Conservation (phyloP, 2,888 invertebrate species). For the Leptinotarsa peninsularis region DNA sequence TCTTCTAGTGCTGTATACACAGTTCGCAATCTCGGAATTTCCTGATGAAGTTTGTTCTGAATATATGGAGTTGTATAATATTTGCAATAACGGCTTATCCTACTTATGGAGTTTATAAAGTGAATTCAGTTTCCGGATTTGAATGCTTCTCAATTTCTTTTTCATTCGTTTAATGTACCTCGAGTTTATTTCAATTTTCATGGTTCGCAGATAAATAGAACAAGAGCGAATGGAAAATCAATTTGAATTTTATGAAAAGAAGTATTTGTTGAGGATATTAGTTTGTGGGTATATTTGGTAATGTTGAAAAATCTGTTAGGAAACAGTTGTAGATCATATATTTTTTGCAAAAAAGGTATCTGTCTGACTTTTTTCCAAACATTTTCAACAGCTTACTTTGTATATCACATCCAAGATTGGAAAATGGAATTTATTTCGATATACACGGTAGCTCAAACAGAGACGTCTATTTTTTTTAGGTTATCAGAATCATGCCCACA, state of each 20-base stretch:
- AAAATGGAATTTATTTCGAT: no score
- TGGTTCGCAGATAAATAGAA: neutral
- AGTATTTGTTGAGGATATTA: no score
- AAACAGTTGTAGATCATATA: no score
- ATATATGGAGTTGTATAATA: constrained; percentile 37
- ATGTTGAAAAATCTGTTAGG: no score
- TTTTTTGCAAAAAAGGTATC: no score
- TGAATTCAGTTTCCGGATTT: constrained; percentile 25
- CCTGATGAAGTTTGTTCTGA: constrained; percentile 40
- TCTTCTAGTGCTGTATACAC: constrained; percentile 24
- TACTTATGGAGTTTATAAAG: constrained; percentile 37
- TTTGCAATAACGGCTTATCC: constrained; percentile 42
- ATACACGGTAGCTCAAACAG: no score
- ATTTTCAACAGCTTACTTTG: no score
- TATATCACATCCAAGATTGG: no score
- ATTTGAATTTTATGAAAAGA: neutral
- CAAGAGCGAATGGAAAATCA: neutral
- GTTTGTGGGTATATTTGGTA: no score
- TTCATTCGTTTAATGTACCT: constrained; percentile 11
- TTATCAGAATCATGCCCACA: no score
- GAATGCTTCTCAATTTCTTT: constrained; percentile 37
- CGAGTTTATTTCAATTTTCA: neutral
- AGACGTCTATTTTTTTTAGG: no score
- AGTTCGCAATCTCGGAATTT: constrained; percentile 33
- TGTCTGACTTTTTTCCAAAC: no score